Base-by-base conservation (phyloP, 1,140 invertebrate species). In the Drosophila triauraria region DNA sequence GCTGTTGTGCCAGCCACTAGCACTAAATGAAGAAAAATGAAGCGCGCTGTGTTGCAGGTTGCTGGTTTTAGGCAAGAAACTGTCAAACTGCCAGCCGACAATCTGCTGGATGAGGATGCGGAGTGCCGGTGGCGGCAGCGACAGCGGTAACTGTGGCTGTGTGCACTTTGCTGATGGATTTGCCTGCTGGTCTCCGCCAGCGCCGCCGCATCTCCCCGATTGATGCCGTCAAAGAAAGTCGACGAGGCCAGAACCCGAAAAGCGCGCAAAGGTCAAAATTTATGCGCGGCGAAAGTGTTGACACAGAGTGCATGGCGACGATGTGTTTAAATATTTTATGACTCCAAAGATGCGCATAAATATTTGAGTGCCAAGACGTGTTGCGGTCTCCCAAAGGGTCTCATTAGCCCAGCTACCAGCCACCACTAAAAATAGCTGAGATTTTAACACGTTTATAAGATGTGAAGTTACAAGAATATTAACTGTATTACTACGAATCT, bases 361-460 rank as follows among this genome's bases (percentile, higher is more conserved):
- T 75, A 90, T 90, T 82, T 82, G 75, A 90, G 85, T 90, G 85
- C 59, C 63, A 82, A 90, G 84, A 82, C 85, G 75, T 90, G 85
- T 90, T 82, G 69, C 30, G 75, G 56, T 47, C 20, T 60, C 20
- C 56, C 44, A 38, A n/a, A n/a, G 58, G 43, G 46, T 50, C 43
- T 67, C 64, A 59, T 50, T 62, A 64, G 43, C 51, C 51, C 17
- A 2, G 20, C 15, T 44, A 20, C 23, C 57, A 40, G 9, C 4
- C 40, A 59, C 72, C 70, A 72, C 40, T 67, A 12, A 76, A 87
- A 64, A 53, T 67, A 80, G 76, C 32, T 20, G 35, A 54, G 27
- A 30, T 13, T 59, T 47, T 9, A 23, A 17, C 6, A 74, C 68
- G 67, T 60, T 58, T 56, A 64, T 30, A 43, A 32, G 12, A 42